Percentiles rank a stretch among this genome's conserved stretches.
These are phyloP conservation scores for Mamestra configurata DNA, from an alignment of 1,140 invertebrate genomes.

Conservation along the genomic window DNA sequence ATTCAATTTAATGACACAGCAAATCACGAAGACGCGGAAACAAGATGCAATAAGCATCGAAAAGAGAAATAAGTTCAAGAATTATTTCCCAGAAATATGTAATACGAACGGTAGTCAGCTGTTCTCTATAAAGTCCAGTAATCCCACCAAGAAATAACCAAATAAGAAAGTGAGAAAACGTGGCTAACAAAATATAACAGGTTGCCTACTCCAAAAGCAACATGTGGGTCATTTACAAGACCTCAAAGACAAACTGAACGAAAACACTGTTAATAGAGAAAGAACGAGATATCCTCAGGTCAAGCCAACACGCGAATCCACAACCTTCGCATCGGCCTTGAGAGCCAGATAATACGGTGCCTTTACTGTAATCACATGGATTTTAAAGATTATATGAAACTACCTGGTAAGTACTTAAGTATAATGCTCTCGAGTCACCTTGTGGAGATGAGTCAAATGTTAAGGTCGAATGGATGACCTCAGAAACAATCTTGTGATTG, in stretches of 20 bases:
- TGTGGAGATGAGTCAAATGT: conserved; percentile 36
- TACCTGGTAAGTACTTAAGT: neutral
- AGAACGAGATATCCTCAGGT: neutral
- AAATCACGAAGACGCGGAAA: too few relatives aligned
- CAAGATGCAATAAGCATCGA: too few relatives aligned
- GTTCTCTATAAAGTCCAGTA: too few relatives aligned
- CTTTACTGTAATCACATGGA: conserved; percentile 5
- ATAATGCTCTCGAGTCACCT: conserved; percentile 2
- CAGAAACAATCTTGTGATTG: conserved; percentile 16
- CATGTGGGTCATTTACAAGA: neutral
- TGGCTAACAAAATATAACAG: neutral
- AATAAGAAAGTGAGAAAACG: neutral
- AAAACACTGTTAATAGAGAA: neutral
- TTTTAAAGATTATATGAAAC: conserved; percentile 19
- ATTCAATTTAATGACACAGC: too few relatives aligned
- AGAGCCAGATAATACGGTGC: neutral
- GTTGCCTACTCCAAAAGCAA: neutral
- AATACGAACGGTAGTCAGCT: too few relatives aligned
- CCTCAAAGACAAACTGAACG: neutral
- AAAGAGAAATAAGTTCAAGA: too few relatives aligned
- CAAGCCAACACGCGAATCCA: neutral
- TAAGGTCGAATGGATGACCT: conserved; percentile 18
- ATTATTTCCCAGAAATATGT: too few relatives aligned
- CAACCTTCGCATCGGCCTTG: conserved; percentile 17
- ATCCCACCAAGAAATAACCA: too few relatives aligned